Base-by-base conservation (phyloP, 1,140 invertebrate genomes). In the Listronotus bonariensis region DNA sequence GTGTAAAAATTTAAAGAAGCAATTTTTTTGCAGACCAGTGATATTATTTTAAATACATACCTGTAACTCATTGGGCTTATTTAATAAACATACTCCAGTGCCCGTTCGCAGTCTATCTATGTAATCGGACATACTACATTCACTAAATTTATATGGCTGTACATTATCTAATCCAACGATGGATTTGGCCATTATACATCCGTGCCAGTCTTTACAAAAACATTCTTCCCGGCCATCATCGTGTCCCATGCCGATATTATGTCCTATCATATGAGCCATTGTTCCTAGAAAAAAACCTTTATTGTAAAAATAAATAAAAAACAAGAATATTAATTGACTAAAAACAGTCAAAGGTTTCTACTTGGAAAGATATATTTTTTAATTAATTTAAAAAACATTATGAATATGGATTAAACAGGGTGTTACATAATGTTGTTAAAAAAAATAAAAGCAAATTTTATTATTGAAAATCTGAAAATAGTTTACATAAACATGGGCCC, bases 171-270 rank as follows among this genome's bases (percentile, higher is more conserved):
- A 81, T 32, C 93, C 93, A 15, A 95, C 90, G 72, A 97, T 95
- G 43, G 91, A 92, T 80, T 93, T 90, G 40, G 91, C 90, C 94
- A 97, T 97, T 75, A 97, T 95, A 80, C 94, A 97, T 45, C 94
- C 94, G 80, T 96, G 94, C 93, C 93, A 96, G 80, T 96, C 93
- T 41, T 88, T 85, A 80, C 93, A 96, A 74, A 87, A 87, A 81
- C 93, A 96, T 74, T 92, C 89, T 84, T 89, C 82, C 86, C 92
- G 84, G 58, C 89, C 89, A 72, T 95, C 92, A 78, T 97, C 95
- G 80, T 98, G 96, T 2, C 87, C 88, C 89, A 96, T 92, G 76
- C 96, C 95, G 67, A 98, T 90, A 79, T 96, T 97, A 74, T 98
- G 96, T 14, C 95, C 69, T 17, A 70, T 70, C 69, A 70, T 70